These are phyloP conservation scores for Setipinna tenuifilis DNA, from an alignment of 2,797 vertebrate genomes.

Conservation along the genomic window DNA sequence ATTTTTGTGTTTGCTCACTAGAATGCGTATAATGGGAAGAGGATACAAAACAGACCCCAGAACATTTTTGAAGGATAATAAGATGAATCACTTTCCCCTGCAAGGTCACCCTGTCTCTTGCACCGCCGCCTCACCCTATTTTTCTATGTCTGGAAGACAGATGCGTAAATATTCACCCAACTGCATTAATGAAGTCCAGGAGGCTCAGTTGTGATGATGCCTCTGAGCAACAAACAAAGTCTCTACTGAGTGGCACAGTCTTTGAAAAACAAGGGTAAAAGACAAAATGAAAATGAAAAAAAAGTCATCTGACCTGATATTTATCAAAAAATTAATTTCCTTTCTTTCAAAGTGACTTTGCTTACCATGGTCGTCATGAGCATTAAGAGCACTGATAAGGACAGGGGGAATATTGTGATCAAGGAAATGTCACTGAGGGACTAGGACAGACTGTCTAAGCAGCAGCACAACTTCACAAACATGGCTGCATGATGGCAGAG, in stretches of 20 bases:
- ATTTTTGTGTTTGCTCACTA: neutral
- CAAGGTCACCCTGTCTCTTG: constrained; percentile 40
- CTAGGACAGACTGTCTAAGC: neutral
- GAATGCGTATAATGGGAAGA: neutral
- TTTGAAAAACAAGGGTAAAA: neutral
- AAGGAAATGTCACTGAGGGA: neutral
- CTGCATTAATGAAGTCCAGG: constrained; percentile 9
- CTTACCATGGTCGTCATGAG: constrained; percentile 47
- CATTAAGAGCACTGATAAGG: constrained; percentile 64
- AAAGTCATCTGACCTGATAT: constrained; percentile 67
- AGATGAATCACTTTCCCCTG: constrained; percentile 52
- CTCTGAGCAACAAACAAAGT: neutral
- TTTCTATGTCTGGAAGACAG: constrained; percentile 31
- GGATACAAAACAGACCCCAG: constrained; percentile 21
- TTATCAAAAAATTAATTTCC: constrained; percentile 71
- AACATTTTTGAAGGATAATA: constrained; percentile 33
- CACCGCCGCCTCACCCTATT: constrained; percentile 30
- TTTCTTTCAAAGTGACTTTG: constrained; percentile 57
- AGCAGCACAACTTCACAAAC: neutral
- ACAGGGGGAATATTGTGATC: constrained; percentile 15
- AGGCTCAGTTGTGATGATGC: neutral
- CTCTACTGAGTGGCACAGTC: neutral
- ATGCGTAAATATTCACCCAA: neutral
- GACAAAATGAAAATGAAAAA: constrained; percentile 45
- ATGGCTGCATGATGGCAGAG: neutral